Conservation (phyloP, 2,888 invertebrate species). For the Melanostoma mellinum region DNA sequence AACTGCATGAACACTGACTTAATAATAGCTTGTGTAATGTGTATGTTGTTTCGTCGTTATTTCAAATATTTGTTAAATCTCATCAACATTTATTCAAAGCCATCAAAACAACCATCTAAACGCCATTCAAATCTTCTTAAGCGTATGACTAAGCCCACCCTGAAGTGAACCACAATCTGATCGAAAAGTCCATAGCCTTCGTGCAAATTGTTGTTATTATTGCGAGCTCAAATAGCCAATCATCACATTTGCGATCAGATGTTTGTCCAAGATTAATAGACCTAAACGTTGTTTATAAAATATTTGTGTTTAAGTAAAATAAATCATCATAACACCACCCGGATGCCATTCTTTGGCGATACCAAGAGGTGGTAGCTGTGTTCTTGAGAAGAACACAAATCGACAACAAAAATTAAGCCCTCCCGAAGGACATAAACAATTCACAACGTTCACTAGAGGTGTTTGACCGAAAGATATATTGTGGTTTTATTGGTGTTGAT, state of each 20-base stretch:
- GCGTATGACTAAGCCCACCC: neutral
- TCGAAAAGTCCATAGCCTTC: neutral
- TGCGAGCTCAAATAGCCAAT: slow-evolving; percentile 5
- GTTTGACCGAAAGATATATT: slow-evolving; percentile 32
- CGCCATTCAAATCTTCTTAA: neutral
- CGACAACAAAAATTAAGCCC: slow-evolving; percentile 2
- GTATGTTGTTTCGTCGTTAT: neutral
- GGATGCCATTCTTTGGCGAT: neutral
- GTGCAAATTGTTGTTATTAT: neutral
- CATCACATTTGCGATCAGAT: neutral
- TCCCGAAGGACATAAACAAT: slow-evolving; percentile 7
- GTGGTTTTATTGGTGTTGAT: slow-evolving; percentile 26
- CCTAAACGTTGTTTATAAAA: neutral
- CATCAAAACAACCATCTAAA: neutral
- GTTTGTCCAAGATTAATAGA: neutral
- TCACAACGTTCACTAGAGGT: neutral
- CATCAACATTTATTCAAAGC: neutral
- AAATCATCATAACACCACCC: slow-evolving; percentile 19
- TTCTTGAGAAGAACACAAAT: neutral
- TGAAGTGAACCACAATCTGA: neutral
- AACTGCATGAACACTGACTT: too few species aligned
- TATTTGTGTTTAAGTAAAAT: neutral
- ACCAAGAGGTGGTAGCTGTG: neutral
- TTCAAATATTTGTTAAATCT: neutral
- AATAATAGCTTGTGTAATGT: too few species aligned